Conservation (phyloP, 2,888 invertebrate genomes). For the Polydrusus tereticollis region DNA sequence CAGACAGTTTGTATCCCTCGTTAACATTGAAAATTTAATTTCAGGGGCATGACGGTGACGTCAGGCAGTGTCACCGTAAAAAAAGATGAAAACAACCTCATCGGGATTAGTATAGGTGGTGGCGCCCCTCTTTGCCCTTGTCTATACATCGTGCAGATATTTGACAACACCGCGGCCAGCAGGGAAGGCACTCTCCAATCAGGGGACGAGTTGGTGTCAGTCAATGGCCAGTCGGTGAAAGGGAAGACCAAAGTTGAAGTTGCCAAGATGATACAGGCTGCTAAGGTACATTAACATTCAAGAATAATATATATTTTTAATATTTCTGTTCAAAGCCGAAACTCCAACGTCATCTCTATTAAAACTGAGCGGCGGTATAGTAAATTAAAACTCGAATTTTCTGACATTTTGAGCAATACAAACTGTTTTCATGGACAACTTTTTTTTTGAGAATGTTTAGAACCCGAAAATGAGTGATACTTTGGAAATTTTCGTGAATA, state of each 20-base stretch:
- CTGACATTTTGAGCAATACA: no score
- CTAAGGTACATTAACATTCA: constrained; percentile 80
- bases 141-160: constrained; percentile 98
- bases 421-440: no score
- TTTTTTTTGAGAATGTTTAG: no score
- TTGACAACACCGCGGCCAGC: constrained; percentile 97
- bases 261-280: constrained; percentile 98
- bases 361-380: no score
- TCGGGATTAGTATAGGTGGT: constrained; percentile 98
- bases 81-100: constrained; percentile 93
- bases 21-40: neutral
- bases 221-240: constrained; percentile 93
- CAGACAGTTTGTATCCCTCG: neutral
- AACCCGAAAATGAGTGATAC: no score
- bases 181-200: constrained; percentile 94
- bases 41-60: constrained; percentile 97
- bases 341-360: no score
- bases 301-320: neutral
- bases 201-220: constrained; percentile 96
- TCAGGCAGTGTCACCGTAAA: constrained; percentile 91
- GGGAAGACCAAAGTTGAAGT: constrained; percentile 98
- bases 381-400: no score
- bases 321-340: no score
- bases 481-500: no score
- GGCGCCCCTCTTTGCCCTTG: constrained; percentile 96